Evolutionary conservation across 2,113 vertebrate genomes (phyloP), one percentile per base, ranked within the genome.

Genomic region (Marcusenius ussheri): DNA sequence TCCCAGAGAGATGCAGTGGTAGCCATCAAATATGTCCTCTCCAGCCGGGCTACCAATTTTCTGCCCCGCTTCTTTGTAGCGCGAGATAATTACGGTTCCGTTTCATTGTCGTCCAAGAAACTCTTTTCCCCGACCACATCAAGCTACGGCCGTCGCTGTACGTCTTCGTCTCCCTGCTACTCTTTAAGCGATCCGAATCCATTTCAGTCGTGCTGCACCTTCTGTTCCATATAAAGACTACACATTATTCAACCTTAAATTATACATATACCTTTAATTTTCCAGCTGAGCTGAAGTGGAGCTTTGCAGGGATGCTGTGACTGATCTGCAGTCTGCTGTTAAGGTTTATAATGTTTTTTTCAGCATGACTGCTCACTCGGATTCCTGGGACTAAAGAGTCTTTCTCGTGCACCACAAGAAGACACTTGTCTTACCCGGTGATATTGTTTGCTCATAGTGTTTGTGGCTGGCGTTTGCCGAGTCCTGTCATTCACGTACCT

Each of bases 181-280:
- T 39, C n/a, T 88, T 8, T 8, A 77, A 77, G 11, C 17, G 39
- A 88, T 10, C 62, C 7, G 10, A 19, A 47, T 46, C 62, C 74
- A 9, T 58, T 9, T 46, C 42, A 15, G 85, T n/a, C n/a, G 0
- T 35, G 4, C 39, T 13, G 46, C 70, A 86, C 88, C 88, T 88
- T 83, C 90, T 70, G 80, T 50, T 74, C 86, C 66, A 24, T 50
- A 70, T 74, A 42, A 88, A 88, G 39, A 3, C 5, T 88, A 10
- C 24, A 17, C 39, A 58, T 62, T 31, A 51, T 88, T 87, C 11
- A 3, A 87, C 47, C 27, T 56, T 53, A 88, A 88, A 62, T 35
- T 45, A 88, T 24, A 85, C 58, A 88, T 88, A 39, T 56, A 31
- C 19, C 85, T 39, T 83, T 70, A 39, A 80, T 85, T 85, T 85